Percentiles rank a stretch among this genome's conserved stretches.
Evolutionary conservation across 1,140 invertebrate genomes (phyloP).

Genomic region (Drosophila neocordata): DNA sequence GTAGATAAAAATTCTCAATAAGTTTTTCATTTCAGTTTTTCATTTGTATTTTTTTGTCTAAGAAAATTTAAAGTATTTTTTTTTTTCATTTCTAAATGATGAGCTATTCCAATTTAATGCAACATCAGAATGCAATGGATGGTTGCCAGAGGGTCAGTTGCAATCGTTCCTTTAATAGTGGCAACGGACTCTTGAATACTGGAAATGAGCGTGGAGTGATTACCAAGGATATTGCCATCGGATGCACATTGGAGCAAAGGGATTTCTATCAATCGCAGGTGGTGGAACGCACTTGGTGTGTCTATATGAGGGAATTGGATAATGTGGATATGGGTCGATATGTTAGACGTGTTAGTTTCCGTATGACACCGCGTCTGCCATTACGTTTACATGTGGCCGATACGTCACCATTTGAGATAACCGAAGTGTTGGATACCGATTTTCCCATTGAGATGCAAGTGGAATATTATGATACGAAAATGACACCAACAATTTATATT

Average conservation of each 20-base stretch:
- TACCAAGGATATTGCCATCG: conserved; percentile 47
- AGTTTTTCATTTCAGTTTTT: not conserved
- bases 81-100: conserved; percentile 6
- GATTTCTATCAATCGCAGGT: conserved; percentile 49
- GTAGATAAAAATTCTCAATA: not conserved
- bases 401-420: conserved; percentile 61
- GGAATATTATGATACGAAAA: conserved; percentile 43
- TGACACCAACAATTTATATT: conserved; percentile 57
- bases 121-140: conserved; percentile 30
- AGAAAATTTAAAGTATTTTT: not conserved
- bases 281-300: conserved; percentile 63
- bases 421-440: conserved; percentile 57
- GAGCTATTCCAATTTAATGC: conserved; percentile 36
- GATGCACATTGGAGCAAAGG: conserved; percentile 46
- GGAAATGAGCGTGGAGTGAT: conserved; percentile 31
- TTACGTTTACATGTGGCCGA: conserved; percentile 64
- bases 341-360: conserved; percentile 55
- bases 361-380: conserved; percentile 62
- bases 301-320: conserved; percentile 47
- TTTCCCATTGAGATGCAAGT: conserved; percentile 64
- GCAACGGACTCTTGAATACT: not conserved
- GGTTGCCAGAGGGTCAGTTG: conserved; percentile 58
- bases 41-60: not conserved
- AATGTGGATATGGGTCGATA: conserved; percentile 39
- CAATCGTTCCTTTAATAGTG: conserved; percentile 13